Evolutionary conservation across 2,113 vertebrate species (phyloP), one percentile per base, ranked within the genome.

Genomic region (Gopherus flavomarginatus): DNA sequence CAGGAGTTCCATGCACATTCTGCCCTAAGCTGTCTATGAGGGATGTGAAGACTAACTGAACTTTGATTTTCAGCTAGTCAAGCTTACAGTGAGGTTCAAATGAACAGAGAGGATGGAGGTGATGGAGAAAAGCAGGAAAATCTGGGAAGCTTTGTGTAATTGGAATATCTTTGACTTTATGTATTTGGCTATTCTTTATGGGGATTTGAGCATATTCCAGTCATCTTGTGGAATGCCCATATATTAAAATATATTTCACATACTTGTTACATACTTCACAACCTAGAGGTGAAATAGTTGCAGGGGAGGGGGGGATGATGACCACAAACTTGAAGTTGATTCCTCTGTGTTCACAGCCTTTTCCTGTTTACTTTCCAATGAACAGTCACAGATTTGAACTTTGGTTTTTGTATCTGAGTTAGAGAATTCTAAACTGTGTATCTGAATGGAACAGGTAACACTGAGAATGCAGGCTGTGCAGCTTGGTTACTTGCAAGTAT

Each of bases 241-340:
- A n/a, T 42, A 31, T 42, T 10, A 69, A 65, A 0, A 65, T 1
- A 4, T 38, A n/a, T n/a, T 72, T 62, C 13, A 27, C 1, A 1
- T 1, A 29, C 17, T 50, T 92, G 89, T 90, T 10, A 24, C 1
- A 3, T 4, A 3, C 79, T 10, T 8, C 81, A 1, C 16, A 35
- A 2, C 2, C 38, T 78, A 13, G 10, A 49, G 14, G 2, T 14
- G 0, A 17, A 50, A 62, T 75, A 26, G 69, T 2, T 50, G 3
- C 11, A 26, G 5, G 27, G 21, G 5, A 8, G 2, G 44, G 5
- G 6, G 53, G 7, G 19, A 54, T 54, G 53, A 54, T 54, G 19
- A 22, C 53, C 53, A 54, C 81, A 24, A 75, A 17, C 59, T 92
- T 21, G 44, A 24, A 77, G 38, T 38, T 72, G 75, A 49, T 31